A percentile compares a stretch with the other conserved stretches of the same genome.
Conservation (phyloP, 1,140 invertebrate species). For the Caerostris darwini region DNA sequence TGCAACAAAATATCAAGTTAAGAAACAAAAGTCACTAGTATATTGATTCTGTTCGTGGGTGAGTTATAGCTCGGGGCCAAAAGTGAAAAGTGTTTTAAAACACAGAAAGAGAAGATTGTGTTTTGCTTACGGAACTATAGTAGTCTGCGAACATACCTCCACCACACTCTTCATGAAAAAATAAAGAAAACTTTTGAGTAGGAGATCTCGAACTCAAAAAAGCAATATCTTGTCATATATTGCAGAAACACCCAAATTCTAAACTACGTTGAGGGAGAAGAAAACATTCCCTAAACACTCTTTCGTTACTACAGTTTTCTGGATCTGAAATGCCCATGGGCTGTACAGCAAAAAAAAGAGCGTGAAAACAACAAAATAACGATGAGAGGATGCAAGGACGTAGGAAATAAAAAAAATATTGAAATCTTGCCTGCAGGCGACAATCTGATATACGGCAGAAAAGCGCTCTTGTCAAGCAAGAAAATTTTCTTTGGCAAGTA, state of each 20-base stretch:
- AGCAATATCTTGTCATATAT: slow-evolving; percentile 47
- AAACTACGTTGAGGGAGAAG: not conserved
- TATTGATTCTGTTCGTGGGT: no score
- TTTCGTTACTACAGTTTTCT: slow-evolving; percentile 20
- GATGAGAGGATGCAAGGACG: not conserved
- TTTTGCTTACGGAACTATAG: no score
- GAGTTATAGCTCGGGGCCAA: no score
- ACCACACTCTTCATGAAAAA: no score
- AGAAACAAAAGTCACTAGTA: no score
- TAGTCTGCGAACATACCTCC: no score
- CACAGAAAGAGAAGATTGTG: no score
- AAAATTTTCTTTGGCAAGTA: slow-evolving; percentile 45
- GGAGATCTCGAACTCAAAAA: slow-evolving; percentile 3
- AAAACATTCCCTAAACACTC: not conserved
- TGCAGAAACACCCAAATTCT: slow-evolving; percentile 27
- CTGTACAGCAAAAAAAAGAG: slow-evolving; percentile 6
- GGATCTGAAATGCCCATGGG: not conserved
- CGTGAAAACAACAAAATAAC: slow-evolving; percentile 40
- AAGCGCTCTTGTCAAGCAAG: slow-evolving; percentile 9
- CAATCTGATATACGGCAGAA: slow-evolving; percentile 59
- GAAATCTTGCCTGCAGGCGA: slow-evolving; percentile 40
- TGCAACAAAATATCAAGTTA: no score
- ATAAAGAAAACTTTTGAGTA: no score
- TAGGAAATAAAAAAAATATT: slow-evolving; percentile 4
- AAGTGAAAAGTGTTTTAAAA: no score